Evolutionary conservation across 2,797 vertebrate species (phyloP), one percentile per base, ranked within the genome.

Genomic region (Furcifer pardalis): DNA sequence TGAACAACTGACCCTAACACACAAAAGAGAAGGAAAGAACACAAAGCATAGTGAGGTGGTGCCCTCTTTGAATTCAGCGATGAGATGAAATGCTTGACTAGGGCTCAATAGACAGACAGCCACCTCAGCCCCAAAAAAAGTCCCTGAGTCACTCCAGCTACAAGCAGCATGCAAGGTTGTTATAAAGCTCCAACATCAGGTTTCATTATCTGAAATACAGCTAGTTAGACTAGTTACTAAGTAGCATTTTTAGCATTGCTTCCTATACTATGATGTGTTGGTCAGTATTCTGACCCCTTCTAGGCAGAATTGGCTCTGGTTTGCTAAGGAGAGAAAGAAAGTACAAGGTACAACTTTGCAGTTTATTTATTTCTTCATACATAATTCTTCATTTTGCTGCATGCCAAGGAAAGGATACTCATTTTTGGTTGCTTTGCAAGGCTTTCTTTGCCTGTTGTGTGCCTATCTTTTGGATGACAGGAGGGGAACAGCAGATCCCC

Each of bases 121-220:
- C n/a, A n/a, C n/a, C n/a, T n/a, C n/a, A n/a, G n/a, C n/a, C n/a
- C n/a, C n/a, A n/a, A n/a, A n/a, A n/a, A n/a, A n/a, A n/a, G n/a
- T n/a, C n/a, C n/a, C n/a, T n/a, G n/a, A n/a, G n/a, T n/a, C n/a
- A n/a, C n/a, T n/a, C n/a, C n/a, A n/a, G n/a, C n/a, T n/a, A n/a
- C n/a, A n/a, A n/a, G n/a, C n/a, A n/a, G n/a, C n/a, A n/a, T n/a
- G n/a, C n/a, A n/a, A n/a, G n/a, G n/a, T n/a, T n/a, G n/a, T n/a
- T n/a, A n/a, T n/a, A n/a, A n/a, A n/a, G n/a, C n/a, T n/a, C n/a
- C n/a, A n/a, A n/a, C n/a, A n/a, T n/a, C n/a, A n/a, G n/a, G 52
- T 76, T 92, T 86, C 62, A 82, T 63, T 80, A n/a, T 56, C n/a
- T 27, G 86, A 21, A 76, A 76, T 27, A 75, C 37, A 35, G 37